These are phyloP conservation scores for Syrmaticus mikado DNA, from an alignment of 2,113 vertebrate genomes.

Conservation along the genomic window DNA sequence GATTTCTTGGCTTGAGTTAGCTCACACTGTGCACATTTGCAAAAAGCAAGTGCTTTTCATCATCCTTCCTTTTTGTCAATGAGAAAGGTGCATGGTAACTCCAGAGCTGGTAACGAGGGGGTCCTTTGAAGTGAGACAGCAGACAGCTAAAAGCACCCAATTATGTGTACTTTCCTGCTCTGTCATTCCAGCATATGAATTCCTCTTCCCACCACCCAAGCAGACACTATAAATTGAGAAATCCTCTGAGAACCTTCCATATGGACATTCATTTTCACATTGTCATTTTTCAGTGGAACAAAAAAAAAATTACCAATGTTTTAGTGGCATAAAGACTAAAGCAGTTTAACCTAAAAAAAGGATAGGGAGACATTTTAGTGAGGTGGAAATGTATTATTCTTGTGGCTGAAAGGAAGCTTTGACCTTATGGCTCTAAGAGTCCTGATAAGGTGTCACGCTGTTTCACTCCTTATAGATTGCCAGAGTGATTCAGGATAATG, in stretches of 20 bases:
- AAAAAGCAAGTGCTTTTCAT: background rate
- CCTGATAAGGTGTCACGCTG: background rate
- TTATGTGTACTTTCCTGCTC: background rate
- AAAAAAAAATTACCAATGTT: background rate
- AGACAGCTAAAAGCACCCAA: background rate
- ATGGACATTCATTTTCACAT: fast-evolving
- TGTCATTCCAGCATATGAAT: background rate
- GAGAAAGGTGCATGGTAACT: background rate
- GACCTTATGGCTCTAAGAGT: background rate
- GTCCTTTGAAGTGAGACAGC: background rate
- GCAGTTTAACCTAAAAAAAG: background rate
- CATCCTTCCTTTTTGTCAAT: background rate
- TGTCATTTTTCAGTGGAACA: background rate
- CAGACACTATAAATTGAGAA: background rate
- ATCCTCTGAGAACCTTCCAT: background rate
- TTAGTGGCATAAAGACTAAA: background rate
- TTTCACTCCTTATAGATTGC: background rate
- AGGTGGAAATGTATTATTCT: background rate
- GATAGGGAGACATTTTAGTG: background rate
- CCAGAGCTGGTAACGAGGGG: background rate
- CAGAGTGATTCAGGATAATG: fast-evolving
- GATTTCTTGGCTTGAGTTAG: background rate
- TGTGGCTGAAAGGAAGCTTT: background rate
- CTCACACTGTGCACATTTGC: no score
- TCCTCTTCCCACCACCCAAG: background rate